Evolutionary conservation across 2,797 vertebrate species (phyloP).

Genomic region (Phylloscopus collybita): DNA sequence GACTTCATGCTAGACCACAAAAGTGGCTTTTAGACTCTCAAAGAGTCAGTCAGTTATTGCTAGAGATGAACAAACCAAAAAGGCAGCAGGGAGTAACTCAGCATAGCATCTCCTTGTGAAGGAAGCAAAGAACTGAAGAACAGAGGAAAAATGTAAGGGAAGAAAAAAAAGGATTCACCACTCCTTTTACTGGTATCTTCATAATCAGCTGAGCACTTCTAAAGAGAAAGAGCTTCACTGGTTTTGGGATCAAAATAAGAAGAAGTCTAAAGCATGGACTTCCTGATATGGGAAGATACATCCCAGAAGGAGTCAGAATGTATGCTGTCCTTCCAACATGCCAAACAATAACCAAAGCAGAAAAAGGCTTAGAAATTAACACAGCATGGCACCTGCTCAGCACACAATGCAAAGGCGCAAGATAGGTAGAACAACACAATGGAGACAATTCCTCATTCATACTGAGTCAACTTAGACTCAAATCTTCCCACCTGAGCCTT

Average conservation of each 20-base stretch:
- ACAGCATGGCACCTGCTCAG: not conserved
- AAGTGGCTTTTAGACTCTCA: not conserved
- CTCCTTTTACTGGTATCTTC: not conserved
- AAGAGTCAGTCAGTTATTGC: not conserved
- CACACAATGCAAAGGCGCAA: not conserved
- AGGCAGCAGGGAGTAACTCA: not conserved
- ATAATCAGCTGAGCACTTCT: not conserved
- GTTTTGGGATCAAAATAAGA: not conserved
- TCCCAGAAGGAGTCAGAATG: not conserved
- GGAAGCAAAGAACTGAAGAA: not conserved
- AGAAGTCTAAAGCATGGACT: not conserved
- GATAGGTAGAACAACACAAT: not conserved
- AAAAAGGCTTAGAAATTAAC: not conserved
- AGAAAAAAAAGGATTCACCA: not conserved
- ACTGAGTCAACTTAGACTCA: not conserved
- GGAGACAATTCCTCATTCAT: not conserved
- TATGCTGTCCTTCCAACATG: not conserved
- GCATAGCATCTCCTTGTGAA: not conserved
- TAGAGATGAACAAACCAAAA: not conserved
- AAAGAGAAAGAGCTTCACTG: not conserved
- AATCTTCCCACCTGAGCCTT: not conserved
- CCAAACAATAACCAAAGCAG: not conserved
- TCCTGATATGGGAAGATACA: not conserved
- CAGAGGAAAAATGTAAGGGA: rapidly evolving
- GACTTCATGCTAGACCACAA: not conserved